Conservation (phyloP, 2,113 vertebrate genomes). For the Phyllostomus hastatus region DNA sequence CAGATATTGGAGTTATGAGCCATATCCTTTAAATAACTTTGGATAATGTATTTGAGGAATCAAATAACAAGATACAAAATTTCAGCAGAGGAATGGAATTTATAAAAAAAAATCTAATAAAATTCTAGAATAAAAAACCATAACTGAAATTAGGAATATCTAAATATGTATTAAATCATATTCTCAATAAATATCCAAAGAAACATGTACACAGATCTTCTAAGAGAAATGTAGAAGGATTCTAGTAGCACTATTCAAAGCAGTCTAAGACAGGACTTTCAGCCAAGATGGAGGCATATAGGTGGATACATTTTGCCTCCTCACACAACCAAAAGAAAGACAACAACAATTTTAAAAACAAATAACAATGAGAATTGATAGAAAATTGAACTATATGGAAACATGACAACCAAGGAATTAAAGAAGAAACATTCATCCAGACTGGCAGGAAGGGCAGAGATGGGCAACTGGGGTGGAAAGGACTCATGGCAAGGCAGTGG, state of each 20-base stretch:
- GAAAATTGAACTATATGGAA: no score
- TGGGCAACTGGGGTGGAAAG: no score
- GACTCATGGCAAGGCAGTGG: no score
- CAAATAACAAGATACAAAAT: not conserved
- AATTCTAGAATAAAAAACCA: not conserved
- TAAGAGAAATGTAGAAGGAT: not conserved
- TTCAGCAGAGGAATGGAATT: not conserved
- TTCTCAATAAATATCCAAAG: not conserved
- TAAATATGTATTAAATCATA: not conserved
- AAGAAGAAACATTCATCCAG: no score
- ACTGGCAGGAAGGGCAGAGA: no score
- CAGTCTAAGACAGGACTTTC: not conserved
- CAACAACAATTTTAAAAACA: no score
- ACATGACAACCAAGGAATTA: no score
- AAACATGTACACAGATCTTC: not conserved
- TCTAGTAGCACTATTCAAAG: not conserved
- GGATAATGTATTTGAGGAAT: conserved; percentile 22
- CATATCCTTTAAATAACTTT: not conserved
- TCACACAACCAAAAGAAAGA: no score
- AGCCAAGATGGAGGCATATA: no score
- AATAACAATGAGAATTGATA: no score
- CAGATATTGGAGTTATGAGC: not conserved
- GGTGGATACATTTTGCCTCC: no score
- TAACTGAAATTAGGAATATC: not conserved
- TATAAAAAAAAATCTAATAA: conserved; percentile 10